Evolutionary conservation across 2,113 vertebrate genomes (phyloP).

Genomic region (Anhinga rufa): DNA sequence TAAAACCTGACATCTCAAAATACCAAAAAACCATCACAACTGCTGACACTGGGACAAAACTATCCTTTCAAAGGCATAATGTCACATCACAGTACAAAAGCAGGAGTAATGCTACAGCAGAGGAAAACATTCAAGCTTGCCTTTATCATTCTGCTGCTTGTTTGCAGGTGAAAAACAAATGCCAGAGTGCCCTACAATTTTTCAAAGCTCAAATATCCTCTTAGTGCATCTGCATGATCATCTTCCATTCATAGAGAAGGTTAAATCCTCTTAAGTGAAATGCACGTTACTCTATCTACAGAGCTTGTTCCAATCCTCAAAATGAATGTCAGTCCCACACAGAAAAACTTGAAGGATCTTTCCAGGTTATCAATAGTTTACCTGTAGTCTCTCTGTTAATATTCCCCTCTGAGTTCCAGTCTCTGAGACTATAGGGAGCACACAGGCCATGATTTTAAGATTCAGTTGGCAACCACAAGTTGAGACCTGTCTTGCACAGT

Average conservation of each 20-base stretch:
- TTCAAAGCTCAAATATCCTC: not conserved
- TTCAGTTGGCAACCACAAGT: not conserved
- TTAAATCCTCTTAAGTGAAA: not conserved
- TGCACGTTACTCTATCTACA: not conserved
- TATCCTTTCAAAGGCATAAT: not conserved
- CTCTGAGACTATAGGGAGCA: not conserved
- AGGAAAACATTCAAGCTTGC: not conserved
- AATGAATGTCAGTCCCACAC: not conserved
- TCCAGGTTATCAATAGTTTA: not conserved
- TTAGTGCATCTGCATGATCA: not conserved
- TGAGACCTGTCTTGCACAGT: not conserved
- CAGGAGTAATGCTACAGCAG: not conserved
- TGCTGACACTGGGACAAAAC: not conserved
- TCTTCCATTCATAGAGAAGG: not conserved
- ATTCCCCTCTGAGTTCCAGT: not conserved
- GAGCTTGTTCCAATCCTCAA: not conserved
- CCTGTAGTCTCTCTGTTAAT: not conserved
- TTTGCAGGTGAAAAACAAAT: not conserved
- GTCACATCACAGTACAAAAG: not conserved
- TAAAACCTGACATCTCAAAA: not conserved
- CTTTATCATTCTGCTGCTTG: not conserved
- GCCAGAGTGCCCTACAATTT: not conserved
- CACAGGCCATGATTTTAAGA: fast-evolving
- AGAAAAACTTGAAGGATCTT: not conserved
- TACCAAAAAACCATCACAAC: not conserved